Evolutionary conservation across 2,113 vertebrate genomes (phyloP), one percentile per base, ranked within the genome.

Genomic region (Tetrao urogallus): DNA sequence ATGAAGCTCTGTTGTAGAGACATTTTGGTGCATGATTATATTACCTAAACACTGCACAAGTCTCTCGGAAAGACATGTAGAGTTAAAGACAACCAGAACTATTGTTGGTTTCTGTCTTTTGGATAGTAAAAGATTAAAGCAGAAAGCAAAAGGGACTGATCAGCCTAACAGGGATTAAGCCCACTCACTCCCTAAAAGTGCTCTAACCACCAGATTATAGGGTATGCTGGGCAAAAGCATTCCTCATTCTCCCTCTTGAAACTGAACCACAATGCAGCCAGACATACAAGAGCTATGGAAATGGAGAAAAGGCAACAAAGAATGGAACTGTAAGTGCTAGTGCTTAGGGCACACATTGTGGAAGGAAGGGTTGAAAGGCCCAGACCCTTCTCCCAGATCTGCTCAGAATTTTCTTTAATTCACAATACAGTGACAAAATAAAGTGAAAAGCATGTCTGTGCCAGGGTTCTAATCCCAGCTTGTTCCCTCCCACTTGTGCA

Each of bases 61-160:
- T 52, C 48, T 58, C 58, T 48, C 58, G 72, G 27, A 80, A 18
- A 92, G 79, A 21, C 32, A 74, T 0, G 0, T 52, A 65, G 58
- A 77, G 54, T 80, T 90, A 74, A 69, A 60, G 58, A 38, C 22
- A 61, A 38, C 28, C 40, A 57, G 72, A 88, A 61, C 15, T 13
- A 27, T 7, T 48, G 30, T 24, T 79, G 48, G 30, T 63, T 38
- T 61, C 72, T 92, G 30, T 17, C 25, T 86, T 57, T 79, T 27
- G 36, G 32, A 47, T 11, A 54, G 22, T 22, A 48, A 88, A 82
- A 7, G 7, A 40, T 82, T 80, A 54, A 63, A 93, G 56, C 15
- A 70, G 73, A 69, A 90, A 90, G 64, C 30, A 70, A 80, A 94
- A 90, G 42, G 20, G 30, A 77, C 48, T 80, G 58, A 86, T 88